Base-by-base conservation (phyloP, 2,113 vertebrate genomes). In the Vanacampus margaritifer region DNA sequence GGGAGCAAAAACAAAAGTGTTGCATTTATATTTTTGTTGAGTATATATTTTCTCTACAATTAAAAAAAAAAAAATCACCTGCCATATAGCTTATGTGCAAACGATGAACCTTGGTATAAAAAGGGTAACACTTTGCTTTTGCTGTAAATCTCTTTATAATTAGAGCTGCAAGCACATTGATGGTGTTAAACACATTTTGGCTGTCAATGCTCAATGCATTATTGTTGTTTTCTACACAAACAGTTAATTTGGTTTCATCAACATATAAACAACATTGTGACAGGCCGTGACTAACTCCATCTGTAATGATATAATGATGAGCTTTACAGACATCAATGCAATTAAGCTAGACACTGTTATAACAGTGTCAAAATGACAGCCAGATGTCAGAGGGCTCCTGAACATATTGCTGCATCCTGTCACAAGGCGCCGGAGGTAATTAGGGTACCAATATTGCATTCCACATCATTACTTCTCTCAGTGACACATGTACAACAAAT, bases 331-430 rank as follows among this genome's bases (percentile, higher is more conserved):
- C 36, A 41, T 39, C 35, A 41, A 61, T 61, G 59, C 17, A 61
- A 61, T 61, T 39, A 61, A 39, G 59, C n/a, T 23, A 3, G 5
- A 41, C 21, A 61, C 13, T 14, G 23, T 39, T 37, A 39, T 41
- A 21, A 23, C 21, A 23, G 21, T 39, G 59, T 61, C 35, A 61
- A 61, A 61, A 61, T 61, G 59, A 39, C 16, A 11, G 58, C 58
- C 58, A 61, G 58, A 61, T 61, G 59, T 36, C 35, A 60, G 58
- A 60, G 19, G 58, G 17, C 11, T 37, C 11, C 10, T 39, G 16
- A 61, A 61, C 59, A 61, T 41, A 24, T 61, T 61, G 59, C 21
- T 4, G 19, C 37, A 2, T 61, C 35, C 59, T 39, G 57, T 59
- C 57, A 59, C 17, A 36, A 36, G 32, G 32, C 19, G 12, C 8